Percentiles rank a stretch among this genome's conserved stretches.
Conservation (phyloP, 2,113 vertebrate species). For the Pteronura brasiliensis region DNA sequence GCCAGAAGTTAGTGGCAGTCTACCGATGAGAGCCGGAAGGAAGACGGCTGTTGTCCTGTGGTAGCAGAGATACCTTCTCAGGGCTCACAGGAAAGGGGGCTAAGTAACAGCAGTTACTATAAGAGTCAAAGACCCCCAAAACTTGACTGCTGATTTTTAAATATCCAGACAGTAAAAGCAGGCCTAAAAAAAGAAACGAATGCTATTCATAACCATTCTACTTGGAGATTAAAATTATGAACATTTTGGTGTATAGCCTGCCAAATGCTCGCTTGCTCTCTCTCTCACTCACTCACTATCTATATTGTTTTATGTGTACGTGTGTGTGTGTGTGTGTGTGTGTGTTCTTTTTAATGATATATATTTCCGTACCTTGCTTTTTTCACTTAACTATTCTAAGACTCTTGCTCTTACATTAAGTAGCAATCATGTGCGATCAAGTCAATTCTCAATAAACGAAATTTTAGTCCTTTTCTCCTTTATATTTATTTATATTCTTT, state of each 20-base stretch:
- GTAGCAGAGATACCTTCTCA: not conserved
- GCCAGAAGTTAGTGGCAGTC: not conserved
- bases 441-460: not conserved
- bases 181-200: not conserved
- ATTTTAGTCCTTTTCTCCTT: not conserved
- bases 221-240: not conserved
- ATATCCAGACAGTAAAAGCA: not conserved
- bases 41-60: not conserved
- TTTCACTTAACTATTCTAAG: not conserved
- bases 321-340: not conserved
- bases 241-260: not conserved
- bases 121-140: not conserved
- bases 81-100: not conserved
- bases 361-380: not conserved
- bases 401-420: not conserved
- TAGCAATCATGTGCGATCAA: not conserved
- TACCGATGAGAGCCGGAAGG: not conserved
- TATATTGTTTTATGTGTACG: not conserved
- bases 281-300: not conserved
- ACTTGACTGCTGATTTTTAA: not conserved
- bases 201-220: not conserved
- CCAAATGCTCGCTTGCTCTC: not conserved
- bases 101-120: not conserved
- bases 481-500: not conserved
- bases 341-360: not conserved